Evolutionary conservation across 1,140 invertebrate species (phyloP), one percentile per base, ranked within the genome.

Genomic region (Cherax quadricarinatus): DNA sequence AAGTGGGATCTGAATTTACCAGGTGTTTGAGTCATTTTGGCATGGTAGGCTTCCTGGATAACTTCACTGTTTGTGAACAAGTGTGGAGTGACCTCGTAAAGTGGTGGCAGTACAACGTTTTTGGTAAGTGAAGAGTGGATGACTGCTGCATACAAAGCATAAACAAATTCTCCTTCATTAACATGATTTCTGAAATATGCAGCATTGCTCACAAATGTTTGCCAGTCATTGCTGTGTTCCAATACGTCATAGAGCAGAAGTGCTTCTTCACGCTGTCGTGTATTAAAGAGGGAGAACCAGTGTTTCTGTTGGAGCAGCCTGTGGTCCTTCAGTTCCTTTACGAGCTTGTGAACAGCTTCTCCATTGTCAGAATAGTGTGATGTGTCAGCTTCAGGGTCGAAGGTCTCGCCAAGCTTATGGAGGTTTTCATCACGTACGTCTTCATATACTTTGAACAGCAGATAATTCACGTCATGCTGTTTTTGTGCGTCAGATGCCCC

Each of bases 211-310:
- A 66, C 30, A 14, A 81, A 66, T 3, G 60, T 70, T 9, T 81
- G 14, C 60, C 88, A 89, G 79, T 89, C 88, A 6, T 49, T 89
- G 62, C 41, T 62, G 12, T 89, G 79, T 9, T 79, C 41, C 24
- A 89, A n/a, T 4, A 83, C 88, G 51, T 82, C 88, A 21, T 49
- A 82, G 51, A 89, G 88, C 80, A 83, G 51, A 16, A 89, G 80
- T 51, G 87, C 78, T 70, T 82, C 60, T 24, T 83, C 57, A 12
- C 88, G 57, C 10, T 89, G 88, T 6, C 88, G 75, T 1, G 48
- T 49, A 57, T 89, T 89, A 24, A 89, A 89, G 60, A 89, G 88
- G 57, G 88, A 89, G 88, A 89, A 89, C 88, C 88, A 89, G 48
- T 89, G 88, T 48, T 70, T 14, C 57, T 78, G 6, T 60, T 48